Base-by-base conservation (phyloP, 2,797 vertebrate species). In the Selene dorsalis region DNA sequence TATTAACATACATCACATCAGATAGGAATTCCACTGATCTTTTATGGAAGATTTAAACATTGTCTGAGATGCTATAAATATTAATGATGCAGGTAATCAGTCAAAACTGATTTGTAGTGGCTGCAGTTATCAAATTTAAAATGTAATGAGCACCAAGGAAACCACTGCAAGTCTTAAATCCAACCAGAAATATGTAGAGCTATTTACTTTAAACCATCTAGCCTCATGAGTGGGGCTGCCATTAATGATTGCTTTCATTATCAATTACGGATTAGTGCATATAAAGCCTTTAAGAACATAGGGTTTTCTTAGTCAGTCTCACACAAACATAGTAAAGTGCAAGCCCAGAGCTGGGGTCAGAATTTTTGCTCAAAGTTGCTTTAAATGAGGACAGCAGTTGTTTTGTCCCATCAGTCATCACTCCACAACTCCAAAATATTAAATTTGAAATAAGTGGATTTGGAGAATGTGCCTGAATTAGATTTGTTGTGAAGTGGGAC, bases 31-130 rank as follows among this genome's bases (percentile, higher is more conserved):
- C 56, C 52, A 10, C 43, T 53, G 55, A 87, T 86, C 59, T 53
- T 83, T 45, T 69, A 66, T 57, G 59, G 17, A 45, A 77, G 69
- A 83, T 82, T 81, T 53, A 52, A 83, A 75, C 24, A 77, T 24
- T 58, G 45, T 52, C 47, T 35, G 72, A 64, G 28, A 73, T 4
- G 8, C 73, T 59, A 60, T 67, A 56, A 82, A 84, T 84, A 84
- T 80, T 82, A 82, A 87, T 68, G 58, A 6, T 1, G 48, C 75
- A 83, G 76, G 76, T 82, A 84, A 75, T 88, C 79, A 85, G 76
- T 75, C 67, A 65, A 60, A 81, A 86, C 77, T 73, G 66, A 84
- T 89, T 82, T 79, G 69, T 22, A 53, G 70, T 39, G 70, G 79
- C 60, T 72, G 72, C 63, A 68, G 55, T 70, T 84, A 73, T 82